Conservation (phyloP, 2,797 vertebrate genomes). For the Aldrovandia affinis region DNA sequence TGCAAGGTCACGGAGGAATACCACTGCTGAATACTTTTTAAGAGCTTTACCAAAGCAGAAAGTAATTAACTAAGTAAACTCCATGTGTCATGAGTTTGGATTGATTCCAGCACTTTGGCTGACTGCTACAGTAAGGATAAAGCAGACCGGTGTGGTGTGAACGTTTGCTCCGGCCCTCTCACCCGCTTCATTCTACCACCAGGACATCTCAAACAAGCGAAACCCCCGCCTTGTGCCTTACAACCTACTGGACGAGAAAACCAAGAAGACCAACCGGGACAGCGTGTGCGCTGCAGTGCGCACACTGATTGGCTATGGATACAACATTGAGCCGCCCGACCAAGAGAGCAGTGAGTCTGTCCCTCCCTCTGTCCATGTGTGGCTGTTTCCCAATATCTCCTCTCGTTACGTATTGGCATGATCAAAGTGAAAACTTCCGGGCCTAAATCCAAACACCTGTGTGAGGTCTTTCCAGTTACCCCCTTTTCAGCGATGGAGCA, state of each 20-base stretch:
- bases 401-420: too few relatives aligned
- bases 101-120: too few relatives aligned
- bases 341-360: slow-evolving; percentile 86
- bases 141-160: not conserved
- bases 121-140: not conserved
- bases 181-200: slow-evolving; percentile 26
- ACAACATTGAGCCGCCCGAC: slow-evolving; percentile 93
- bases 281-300: slow-evolving; percentile 90
- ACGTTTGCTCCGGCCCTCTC: not conserved
- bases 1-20: not conserved
- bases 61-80: not conserved
- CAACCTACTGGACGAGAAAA: slow-evolving; percentile 89
- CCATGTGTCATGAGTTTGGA: too few relatives aligned
- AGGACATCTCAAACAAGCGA: slow-evolving; percentile 89
- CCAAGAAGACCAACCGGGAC: slow-evolving; percentile 92
- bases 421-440: too few relatives aligned
- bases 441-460: too few relatives aligned
- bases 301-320: slow-evolving; percentile 90
- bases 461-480: too few relatives aligned
- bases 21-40: not conserved
- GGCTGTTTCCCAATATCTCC: too few relatives aligned
- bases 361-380: not conserved
- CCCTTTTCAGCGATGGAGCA: too few relatives aligned
- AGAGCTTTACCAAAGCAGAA: not conserved
- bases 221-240: slow-evolving; percentile 94